phyloP scores from a whole-genome alignment of 2,888 invertebrate species.

The Bimastos eiseni region DNA sequence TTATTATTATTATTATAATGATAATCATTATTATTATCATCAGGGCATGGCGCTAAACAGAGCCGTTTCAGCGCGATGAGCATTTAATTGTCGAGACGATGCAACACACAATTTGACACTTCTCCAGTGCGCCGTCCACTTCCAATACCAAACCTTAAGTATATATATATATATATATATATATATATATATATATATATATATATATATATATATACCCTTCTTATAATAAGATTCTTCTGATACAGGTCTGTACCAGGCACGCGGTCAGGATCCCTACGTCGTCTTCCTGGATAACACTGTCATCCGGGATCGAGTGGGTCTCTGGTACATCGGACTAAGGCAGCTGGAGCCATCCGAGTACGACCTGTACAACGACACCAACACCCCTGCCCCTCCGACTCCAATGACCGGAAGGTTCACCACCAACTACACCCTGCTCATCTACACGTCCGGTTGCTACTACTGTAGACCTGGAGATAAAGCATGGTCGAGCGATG shows the following conservation, averaged over 20 bases:
- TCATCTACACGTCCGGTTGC: conserved; percentile 59
- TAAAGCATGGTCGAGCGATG: conserved; percentile 35
- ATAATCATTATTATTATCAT: too few species aligned
- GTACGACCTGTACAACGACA: conserved; percentile 47
- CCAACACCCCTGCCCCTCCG: conserved; percentile 45
- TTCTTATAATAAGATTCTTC: not conserved
- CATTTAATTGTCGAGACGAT: too few species aligned
- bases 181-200: too few species aligned
- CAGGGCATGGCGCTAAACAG: too few species aligned
- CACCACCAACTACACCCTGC: conserved; percentile 56
- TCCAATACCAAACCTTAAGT: too few species aligned
- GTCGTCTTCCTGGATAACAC: conserved; percentile 50
- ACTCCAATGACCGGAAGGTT: conserved; percentile 45
- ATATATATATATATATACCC: too few species aligned
- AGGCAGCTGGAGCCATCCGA: conserved; percentile 50
- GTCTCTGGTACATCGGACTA: conserved; percentile 57
- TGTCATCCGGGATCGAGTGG: conserved; percentile 43
- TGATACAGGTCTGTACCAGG: conserved; percentile 16
- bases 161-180: too few species aligned
- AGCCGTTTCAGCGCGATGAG: too few species aligned
- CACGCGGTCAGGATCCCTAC: conserved; percentile 41
- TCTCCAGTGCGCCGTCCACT: too few species aligned
- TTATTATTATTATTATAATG: too few species aligned
- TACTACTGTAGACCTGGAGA: conserved; percentile 46
- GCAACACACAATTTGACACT: too few species aligned